Evolutionary conservation across 2,113 vertebrate genomes (phyloP).

Genomic region (Conger conger): DNA sequence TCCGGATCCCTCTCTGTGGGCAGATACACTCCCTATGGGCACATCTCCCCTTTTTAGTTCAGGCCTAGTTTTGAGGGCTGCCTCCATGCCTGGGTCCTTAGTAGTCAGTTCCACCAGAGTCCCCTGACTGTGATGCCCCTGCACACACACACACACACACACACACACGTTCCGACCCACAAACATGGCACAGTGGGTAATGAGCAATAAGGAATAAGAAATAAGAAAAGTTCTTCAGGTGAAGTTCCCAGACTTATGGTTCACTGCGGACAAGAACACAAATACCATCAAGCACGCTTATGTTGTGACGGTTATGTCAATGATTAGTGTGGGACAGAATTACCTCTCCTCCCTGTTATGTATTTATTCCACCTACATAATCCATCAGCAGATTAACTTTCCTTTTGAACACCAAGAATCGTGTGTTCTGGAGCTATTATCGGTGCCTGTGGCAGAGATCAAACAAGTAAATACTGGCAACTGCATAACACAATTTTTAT

Average conservation of each 20-base stretch:
- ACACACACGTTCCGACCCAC: background rate
- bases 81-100: too few species aligned
- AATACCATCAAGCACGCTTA: background rate
- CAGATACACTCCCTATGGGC: too few species aligned
- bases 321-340: background rate
- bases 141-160: background rate
- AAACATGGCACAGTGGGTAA: background rate
- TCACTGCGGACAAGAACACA: background rate
- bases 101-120: too few species aligned
- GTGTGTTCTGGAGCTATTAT: background rate
- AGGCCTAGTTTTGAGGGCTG: too few species aligned
- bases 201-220: too few species aligned
- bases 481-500: background rate
- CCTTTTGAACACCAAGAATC: background rate
- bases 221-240: background rate
- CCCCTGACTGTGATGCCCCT: too few species aligned
- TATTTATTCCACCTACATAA: slow-evolving; percentile 7
- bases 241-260: background rate
- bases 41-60: too few species aligned
- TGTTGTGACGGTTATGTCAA: background rate
- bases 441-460: background rate
- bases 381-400: background rate
- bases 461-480: background rate
- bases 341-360: background rate
- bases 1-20: too few species aligned